Evolutionary conservation across 2,888 invertebrate species (phyloP).

Genomic region (Drosophila eohydei): DNA sequence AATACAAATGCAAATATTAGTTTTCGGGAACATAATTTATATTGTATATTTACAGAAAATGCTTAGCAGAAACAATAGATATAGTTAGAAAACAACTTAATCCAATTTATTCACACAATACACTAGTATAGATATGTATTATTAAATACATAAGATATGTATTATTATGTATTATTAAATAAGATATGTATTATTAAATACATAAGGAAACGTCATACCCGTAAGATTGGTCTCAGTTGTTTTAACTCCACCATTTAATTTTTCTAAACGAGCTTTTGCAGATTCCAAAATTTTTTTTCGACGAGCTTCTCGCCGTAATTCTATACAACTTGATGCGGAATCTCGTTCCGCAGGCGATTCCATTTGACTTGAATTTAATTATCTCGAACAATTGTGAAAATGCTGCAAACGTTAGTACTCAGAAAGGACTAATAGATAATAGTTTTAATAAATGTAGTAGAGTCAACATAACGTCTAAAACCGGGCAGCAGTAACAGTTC

Average conservation of each 20-base stretch:
- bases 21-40: neutral
- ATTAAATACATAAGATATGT: too few species aligned
- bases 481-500: neutral
- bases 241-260: constrained; percentile 6
- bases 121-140: too few species aligned
- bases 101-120: too few species aligned
- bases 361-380: constrained; percentile 1
- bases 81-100: too few species aligned
- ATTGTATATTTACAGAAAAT: too few species aligned
- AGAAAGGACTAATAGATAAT: neutral
- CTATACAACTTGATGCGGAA: neutral
- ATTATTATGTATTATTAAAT: too few species aligned
- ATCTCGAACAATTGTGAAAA: neutral
- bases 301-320: neutral
- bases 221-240: neutral
- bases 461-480: neutral
- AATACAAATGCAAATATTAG: neutral
- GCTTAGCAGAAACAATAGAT: too few species aligned
- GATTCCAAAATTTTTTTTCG: constrained; percentile 7
- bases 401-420: neutral
- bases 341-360: neutral
- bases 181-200: too few species aligned
- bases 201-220: neutral
- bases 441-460: too few species aligned
- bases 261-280: constrained; percentile 8